phyloP scores from a whole-genome alignment of 2,113 vertebrate genomes.

The Corapipo altera region DNA sequence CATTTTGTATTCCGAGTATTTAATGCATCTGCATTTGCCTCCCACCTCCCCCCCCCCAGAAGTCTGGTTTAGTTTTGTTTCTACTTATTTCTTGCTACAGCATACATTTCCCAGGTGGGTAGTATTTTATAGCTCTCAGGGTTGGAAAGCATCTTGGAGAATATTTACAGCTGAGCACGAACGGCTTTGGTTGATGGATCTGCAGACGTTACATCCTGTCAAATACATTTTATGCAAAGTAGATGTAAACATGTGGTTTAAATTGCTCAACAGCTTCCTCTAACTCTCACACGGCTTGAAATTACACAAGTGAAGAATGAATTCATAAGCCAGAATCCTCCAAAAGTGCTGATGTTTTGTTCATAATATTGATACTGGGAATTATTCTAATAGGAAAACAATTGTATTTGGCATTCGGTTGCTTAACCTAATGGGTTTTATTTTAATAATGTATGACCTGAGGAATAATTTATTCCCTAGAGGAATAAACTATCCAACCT shows the following conservation, averaged over 20 bases:
- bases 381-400: constrained; percentile 41
- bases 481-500: not conserved
- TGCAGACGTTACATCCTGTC: constrained; percentile 20
- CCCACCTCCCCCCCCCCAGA: not conserved
- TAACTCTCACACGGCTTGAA: not conserved
- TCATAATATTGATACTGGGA: constrained; percentile 31
- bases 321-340: constrained; percentile 20
- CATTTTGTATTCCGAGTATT: not conserved
- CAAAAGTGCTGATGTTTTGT: constrained; percentile 25
- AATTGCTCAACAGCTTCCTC: constrained; percentile 58
- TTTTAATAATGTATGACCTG: constrained; percentile 20
- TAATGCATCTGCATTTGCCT: not conserved
- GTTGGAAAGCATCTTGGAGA: not conserved
- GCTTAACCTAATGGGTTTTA: constrained; percentile 13
- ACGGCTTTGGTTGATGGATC: not conserved
- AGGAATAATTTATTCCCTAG: constrained; percentile 32
- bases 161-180: constrained; percentile 25
- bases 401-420: constrained; percentile 23
- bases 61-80: not conserved
- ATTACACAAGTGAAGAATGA: constrained; percentile 40
- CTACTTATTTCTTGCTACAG: not conserved
- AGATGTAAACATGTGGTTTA: constrained; percentile 52
- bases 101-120: not conserved
- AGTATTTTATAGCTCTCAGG: not conserved
- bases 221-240: constrained; percentile 59